Evolutionary conservation across 2,797 vertebrate genomes (phyloP).

Genomic region (Chaetodon trifasciatus): DNA sequence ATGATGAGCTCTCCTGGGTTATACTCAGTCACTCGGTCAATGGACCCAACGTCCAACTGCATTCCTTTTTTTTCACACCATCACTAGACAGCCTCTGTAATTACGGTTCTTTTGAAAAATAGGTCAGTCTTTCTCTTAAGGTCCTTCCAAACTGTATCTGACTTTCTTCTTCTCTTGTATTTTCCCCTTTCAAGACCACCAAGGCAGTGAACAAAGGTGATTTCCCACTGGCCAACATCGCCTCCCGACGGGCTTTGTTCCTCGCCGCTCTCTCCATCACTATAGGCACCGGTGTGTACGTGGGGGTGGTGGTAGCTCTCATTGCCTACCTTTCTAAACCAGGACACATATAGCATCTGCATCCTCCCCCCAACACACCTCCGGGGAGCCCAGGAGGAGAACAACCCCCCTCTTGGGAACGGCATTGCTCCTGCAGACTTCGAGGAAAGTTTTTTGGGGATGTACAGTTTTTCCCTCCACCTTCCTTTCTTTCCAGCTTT

Average conservation of each 20-base stretch:
- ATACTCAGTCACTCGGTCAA: conserved; percentile 12
- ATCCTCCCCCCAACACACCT: conserved; percentile 25
- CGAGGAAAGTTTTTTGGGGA: conserved; percentile 66
- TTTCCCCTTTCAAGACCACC: conserved; percentile 88
- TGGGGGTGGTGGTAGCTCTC: conserved; percentile 96
- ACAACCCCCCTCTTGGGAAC: conserved; percentile 52
- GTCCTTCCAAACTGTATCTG: conserved; percentile 37
- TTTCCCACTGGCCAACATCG: conserved; percentile 94
- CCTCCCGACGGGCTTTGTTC: conserved; percentile 95
- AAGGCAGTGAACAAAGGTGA: conserved; percentile 98
- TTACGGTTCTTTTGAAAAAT: conserved; percentile 58
- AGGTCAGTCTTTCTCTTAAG: conserved; percentile 40
- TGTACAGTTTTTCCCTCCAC: conserved; percentile 62
- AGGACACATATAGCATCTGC: conserved; percentile 90
- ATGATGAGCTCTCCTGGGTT: conserved; percentile 43
- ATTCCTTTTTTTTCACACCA: background rate
- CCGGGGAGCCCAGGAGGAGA: conserved; percentile 58
- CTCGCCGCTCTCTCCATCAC: conserved; percentile 96
- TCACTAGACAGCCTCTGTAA: conserved; percentile 55
- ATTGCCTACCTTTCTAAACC: conserved; percentile 97
- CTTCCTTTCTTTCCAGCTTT: conserved; percentile 60
- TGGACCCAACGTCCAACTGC: conserved; percentile 18
- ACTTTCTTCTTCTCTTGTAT: conserved; percentile 29
- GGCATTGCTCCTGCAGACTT: conserved; percentile 57
- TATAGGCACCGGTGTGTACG: conserved; percentile 95